These are phyloP conservation scores for Coreius guichenoti DNA, from an alignment of 2,797 vertebrate genomes.

Conservation along the genomic window DNA sequence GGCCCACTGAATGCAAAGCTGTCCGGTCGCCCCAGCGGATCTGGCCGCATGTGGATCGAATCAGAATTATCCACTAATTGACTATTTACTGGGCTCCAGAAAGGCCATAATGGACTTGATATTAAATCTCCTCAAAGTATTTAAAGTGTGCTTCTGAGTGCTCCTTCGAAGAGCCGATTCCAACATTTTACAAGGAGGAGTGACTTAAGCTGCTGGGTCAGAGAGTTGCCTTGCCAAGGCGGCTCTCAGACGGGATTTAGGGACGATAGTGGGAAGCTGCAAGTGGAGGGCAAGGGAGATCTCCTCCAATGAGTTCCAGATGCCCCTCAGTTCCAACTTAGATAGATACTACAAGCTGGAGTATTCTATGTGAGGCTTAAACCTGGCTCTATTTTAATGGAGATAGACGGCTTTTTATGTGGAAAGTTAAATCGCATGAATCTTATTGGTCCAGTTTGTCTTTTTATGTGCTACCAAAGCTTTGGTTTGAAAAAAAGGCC, in stretches of 20 bases:
- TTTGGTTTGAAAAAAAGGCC: constrained; percentile 44
- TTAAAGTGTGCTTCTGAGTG: constrained; percentile 93
- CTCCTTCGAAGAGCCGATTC: constrained; percentile 80
- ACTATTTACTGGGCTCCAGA: constrained; percentile 97
- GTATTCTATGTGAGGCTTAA: constrained; percentile 70
- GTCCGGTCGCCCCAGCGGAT: constrained; percentile 66
- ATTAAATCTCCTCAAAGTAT: constrained; percentile 94
- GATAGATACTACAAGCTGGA: constrained; percentile 69
- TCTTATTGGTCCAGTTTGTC: constrained; percentile 61
- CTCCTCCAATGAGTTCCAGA: constrained; percentile 90
- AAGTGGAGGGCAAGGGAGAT: constrained; percentile 81
- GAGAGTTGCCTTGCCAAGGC: constrained; percentile 78
- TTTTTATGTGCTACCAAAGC: constrained; percentile 64
- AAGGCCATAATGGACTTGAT: constrained; percentile 96
- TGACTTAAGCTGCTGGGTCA: constrained; percentile 88
- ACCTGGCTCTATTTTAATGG: constrained; percentile 76
- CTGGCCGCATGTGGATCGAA: constrained; percentile 97
- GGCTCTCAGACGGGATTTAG: constrained; percentile 83
- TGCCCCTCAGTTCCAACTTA: constrained; percentile 75
- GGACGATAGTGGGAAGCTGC: constrained; percentile 82
- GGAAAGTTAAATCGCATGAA: constrained; percentile 79
- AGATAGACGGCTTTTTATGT: constrained; percentile 80
- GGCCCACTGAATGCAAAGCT: constrained; percentile 49
- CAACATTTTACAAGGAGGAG: constrained; percentile 90
- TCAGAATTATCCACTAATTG: constrained; percentile 98